Evolutionary conservation across 2,888 invertebrate genomes (phyloP).

Genomic region (Drosophila yooni): DNA sequence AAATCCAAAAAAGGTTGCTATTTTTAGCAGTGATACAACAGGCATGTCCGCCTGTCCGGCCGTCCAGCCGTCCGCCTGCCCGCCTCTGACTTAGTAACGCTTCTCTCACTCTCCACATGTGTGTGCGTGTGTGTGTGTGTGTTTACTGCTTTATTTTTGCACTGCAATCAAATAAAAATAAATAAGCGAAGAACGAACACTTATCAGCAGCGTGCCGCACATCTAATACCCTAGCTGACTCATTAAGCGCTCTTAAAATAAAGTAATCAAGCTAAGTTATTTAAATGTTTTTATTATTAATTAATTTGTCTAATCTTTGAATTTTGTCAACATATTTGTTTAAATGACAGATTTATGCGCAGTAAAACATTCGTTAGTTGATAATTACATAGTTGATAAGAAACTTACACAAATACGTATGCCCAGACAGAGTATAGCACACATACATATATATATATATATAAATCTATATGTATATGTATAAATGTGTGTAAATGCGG

Average conservation of each 20-base stretch:
- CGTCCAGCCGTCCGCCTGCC: conserved; percentile 12
- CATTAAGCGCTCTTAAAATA: not conserved
- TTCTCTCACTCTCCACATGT: conserved; percentile 19
- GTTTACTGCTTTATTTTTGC: conserved; percentile 64
- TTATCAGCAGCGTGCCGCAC: conserved; percentile 23
- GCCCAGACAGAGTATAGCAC: not conserved
- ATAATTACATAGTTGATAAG: not conserved
- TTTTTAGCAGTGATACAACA: conserved; percentile 75
- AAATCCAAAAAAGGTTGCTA: conserved; percentile 75
- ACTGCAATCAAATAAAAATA: conserved; percentile 69
- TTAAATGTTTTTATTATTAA: conserved; percentile 1
- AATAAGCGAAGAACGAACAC: conserved; percentile 18
- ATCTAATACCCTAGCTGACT: conserved; percentile 15
- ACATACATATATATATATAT: not conserved
- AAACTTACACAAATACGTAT: not conserved
- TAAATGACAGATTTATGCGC: not conserved
- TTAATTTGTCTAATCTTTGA: conserved; percentile 1
- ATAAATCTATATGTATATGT: not conserved
- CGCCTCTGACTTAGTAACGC: conserved; percentile 60
- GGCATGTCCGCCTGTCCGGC: conserved; percentile 7
- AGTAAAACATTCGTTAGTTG: not conserved
- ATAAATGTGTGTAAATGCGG: conserved; percentile 2
- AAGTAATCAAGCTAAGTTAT: not conserved
- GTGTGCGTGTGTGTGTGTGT: conserved; percentile 13
- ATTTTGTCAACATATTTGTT: not conserved